Base-by-base conservation (phyloP, 35 echinoderm and acorn worm species). In the Eucidaris tribuloides region DNA sequence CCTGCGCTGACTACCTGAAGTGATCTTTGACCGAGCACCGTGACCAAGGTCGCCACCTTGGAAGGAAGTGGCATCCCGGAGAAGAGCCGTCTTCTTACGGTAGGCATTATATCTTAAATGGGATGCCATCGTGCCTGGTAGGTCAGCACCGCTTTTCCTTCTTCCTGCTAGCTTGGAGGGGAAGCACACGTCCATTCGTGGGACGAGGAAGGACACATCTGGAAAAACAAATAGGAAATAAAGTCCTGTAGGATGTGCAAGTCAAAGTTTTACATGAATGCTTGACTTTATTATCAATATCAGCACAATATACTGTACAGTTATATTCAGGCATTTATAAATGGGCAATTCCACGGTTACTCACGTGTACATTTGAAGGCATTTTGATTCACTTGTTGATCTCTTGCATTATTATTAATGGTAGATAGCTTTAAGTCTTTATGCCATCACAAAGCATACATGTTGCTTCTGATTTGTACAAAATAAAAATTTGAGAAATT, bases 121-220 rank as follows among this genome's bases (percentile, higher is more conserved):
- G 36, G 79, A 82, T 22, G 63, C 36, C 14, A 76, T 37, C 5
- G 46, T 56, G 7, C 62, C 36, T 19, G n/a, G 59, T 17, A 44
- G 36, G 3, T 80, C 68, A 25, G 25, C 37, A 42, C 24, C 35
- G 37, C 68, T 74, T 14, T 33, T 25, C 13, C 40, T 33, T 71
- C 62, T 54, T 66, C 76, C 18, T 44, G 63, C 44, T 42, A 43
- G 68, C 40, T 42, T 74, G 61, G 61, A 27, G 37, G 68, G 68
- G 44, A 74, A 74, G 68, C 68, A 74, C 35, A 36, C 37, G 19
- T 74, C 68, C 68, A 74, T 74, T 40, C 28, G 68, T 38, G 68
- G 68, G 35, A 74, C 68, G 35, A 74, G 35, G 20, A 22, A 25
- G 14, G 37, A 27, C 68, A 74, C 68, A 74, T 74, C 68, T 74